Percentiles rank a stretch among this genome's conserved stretches.
Evolutionary conservation across 2,797 vertebrate genomes (phyloP).

Genomic region (Tiaroga cobitis): DNA sequence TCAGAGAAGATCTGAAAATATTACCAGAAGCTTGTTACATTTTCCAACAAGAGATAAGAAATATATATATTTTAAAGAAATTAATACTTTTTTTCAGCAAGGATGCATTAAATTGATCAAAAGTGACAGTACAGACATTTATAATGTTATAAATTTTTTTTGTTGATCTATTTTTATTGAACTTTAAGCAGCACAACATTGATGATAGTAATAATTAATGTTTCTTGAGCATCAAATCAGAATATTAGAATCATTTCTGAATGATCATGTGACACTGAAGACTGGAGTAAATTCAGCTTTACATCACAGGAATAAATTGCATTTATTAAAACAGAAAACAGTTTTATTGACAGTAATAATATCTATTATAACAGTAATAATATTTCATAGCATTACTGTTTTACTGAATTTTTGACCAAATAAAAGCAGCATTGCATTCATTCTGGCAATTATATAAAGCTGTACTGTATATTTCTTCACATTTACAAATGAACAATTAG

Average conservation of each 20-base stretch:
- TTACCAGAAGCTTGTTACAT: neutral
- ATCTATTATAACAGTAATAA: too few species aligned
- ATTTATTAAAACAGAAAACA: too few species aligned
- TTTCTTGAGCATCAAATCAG: neutral
- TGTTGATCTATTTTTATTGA: too few species aligned
- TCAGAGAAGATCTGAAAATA: conserved; percentile 75
- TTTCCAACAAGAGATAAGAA: neutral
- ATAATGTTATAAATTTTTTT: neutral
- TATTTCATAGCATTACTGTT: neutral
- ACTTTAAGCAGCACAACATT: neutral
- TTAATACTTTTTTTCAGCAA: neutral
- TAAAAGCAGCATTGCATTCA: neutral
- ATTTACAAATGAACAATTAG: neutral
- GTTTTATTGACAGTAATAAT: too few species aligned
- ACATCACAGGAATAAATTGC: too few species aligned
- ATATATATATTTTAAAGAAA: neutral
- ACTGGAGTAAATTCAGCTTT: neutral
- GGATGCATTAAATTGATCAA: neutral
- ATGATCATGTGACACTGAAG: neutral
- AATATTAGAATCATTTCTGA: neutral
- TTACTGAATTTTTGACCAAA: neutral
- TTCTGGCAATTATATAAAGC: neutral
- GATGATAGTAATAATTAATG: neutral
- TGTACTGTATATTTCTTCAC: neutral
- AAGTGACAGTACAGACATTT: neutral